Evolutionary conservation across 2,797 vertebrate genomes (phyloP).

Genomic region (Gadopsis marmoratus): DNA sequence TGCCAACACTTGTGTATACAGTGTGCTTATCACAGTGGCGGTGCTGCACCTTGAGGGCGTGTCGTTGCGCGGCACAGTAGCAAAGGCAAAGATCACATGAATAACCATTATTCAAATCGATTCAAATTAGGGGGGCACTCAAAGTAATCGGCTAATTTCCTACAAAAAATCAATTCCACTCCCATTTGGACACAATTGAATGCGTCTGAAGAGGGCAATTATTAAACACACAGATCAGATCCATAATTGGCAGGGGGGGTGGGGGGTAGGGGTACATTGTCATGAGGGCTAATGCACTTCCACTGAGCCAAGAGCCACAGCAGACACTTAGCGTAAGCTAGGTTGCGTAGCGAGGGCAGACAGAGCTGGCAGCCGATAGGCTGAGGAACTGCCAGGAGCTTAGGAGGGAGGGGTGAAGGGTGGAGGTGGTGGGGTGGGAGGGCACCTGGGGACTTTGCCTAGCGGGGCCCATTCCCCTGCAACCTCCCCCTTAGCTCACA

Average conservation of each 20-base stretch:
- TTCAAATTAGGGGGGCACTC: slow-evolving; percentile 86
- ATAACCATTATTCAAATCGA: slow-evolving; percentile 89
- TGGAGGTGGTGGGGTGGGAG: slow-evolving; percentile 24
- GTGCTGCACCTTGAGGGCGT: slow-evolving; percentile 77
- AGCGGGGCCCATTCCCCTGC: slow-evolving; percentile 52
- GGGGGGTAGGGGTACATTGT: slow-evolving; percentile 70
- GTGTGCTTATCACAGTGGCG: slow-evolving; percentile 71
- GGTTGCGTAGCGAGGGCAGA: slow-evolving; percentile 40
- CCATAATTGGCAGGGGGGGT: slow-evolving; percentile 82
- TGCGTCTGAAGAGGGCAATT: slow-evolving; percentile 88
- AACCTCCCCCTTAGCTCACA: slow-evolving; percentile 51
- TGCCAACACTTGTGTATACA: slow-evolving; percentile 58
- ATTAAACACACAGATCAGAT: slow-evolving; percentile 88
- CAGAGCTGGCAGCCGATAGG: slow-evolving; percentile 59
- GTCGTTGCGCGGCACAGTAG: slow-evolving; percentile 60
- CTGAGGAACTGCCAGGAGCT: slow-evolving; percentile 65
- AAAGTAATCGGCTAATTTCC: slow-evolving; percentile 88
- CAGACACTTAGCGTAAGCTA: slow-evolving; percentile 64
- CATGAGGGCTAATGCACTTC: slow-evolving; percentile 83
- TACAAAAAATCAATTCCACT: slow-evolving; percentile 88
- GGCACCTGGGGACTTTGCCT: slow-evolving; percentile 64
- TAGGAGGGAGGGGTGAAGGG: slow-evolving; percentile 40
- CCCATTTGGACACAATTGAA: slow-evolving; percentile 87
- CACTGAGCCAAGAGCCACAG: slow-evolving; percentile 73
- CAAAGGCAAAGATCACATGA: slow-evolving; percentile 85